These are phyloP conservation scores for Ennomos quercinarius DNA, from an alignment of 2,888 invertebrate genomes.

Conservation along the genomic window DNA sequence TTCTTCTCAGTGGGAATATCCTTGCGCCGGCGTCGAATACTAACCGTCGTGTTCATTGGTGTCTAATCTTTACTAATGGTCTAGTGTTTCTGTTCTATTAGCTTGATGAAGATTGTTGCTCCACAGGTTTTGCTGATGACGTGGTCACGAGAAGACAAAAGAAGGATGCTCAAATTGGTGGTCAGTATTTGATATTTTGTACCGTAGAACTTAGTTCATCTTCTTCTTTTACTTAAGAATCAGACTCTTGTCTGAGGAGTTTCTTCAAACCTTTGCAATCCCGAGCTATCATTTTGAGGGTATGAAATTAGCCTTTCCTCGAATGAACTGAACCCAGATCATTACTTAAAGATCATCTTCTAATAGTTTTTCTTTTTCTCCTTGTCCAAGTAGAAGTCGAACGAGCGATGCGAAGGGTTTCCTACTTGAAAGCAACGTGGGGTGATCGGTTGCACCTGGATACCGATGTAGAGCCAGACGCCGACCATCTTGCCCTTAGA, in stretches of 20 bases:
- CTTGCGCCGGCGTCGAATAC: slow-evolving; percentile 32
- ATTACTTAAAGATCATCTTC: no score
- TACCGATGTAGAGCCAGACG: slow-evolving; percentile 87
- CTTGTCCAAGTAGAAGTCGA: slow-evolving; percentile 90
- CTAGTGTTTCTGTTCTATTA: not conserved
- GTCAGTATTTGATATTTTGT: slow-evolving; percentile 54
- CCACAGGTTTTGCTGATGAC: slow-evolving; percentile 82
- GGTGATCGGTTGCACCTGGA: slow-evolving; percentile 91
- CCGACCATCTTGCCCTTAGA: slow-evolving; percentile 86
- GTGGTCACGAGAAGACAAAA: slow-evolving; percentile 82
- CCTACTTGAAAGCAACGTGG: slow-evolving; percentile 97
- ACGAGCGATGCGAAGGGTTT: slow-evolving; percentile 94
- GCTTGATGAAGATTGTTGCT: slow-evolving; percentile 37
- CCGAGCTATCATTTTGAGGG: no score
- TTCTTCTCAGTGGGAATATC: slow-evolving; percentile 28
- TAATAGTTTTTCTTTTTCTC: no score
- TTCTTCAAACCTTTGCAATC: no score
- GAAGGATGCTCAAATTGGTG: slow-evolving; percentile 82
- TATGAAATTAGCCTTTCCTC: no score
- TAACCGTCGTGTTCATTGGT: slow-evolving; percentile 60
- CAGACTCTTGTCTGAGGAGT: no score
- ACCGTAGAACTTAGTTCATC: not conserved
- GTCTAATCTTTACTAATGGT: slow-evolving; percentile 54
- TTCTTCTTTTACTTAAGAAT: slow-evolving; percentile 29
- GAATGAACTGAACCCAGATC: no score